Base-by-base conservation (phyloP, 2,888 invertebrate genomes). In the Caenorhabditis panamensis region DNA sequence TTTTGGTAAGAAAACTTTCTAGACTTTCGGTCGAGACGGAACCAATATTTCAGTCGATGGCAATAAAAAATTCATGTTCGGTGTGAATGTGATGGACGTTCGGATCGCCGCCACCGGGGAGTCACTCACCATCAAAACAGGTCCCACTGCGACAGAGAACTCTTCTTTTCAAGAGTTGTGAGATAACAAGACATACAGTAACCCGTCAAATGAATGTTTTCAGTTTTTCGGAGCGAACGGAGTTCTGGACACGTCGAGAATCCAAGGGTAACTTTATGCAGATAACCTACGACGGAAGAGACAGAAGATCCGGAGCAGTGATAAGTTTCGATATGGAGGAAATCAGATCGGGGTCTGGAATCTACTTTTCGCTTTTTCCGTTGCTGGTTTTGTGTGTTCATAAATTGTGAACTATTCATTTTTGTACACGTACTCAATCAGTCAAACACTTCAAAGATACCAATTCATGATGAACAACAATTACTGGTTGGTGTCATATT, bases 401-500 rank as follows among this genome's bases (percentile, higher is more conserved):
- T n/a, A 24, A 37, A 37, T 13, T 47, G 51, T 44, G 54, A 71
- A 71, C 16, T 61, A 28, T 63, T 63, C 53, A 61, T 59, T 71
- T 51, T 71, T 71, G 61, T 71, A 71, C 69, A 62, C 61, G 69
- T 71, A 71, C 41, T 59, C 2, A 9, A 13, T 26, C 9, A 51
- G 22, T 22, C 20, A 56, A 58, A 54, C 41, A 36, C 67, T 67
- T 67, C 67, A 67, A 68, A 68, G 58, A 68, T 68, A 68, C 68
- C 47, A 59, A 49, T 68, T 68, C 68, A 73, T 73, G 63, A 22
- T 18, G 37, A 11, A 63, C 31, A 5, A 9, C 16, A 54, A 56
- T 53, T 51, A 66, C 11, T 28, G 37, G 16, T 24, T 67, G 8
- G 73, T 62, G 37, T 82, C 83, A 61, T 84, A 86, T 68, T 80